Evolutionary conservation across 2,797 vertebrate species (phyloP), one percentile per base, ranked within the genome.

Genomic region (Pseudochromis fuscus): DNA sequence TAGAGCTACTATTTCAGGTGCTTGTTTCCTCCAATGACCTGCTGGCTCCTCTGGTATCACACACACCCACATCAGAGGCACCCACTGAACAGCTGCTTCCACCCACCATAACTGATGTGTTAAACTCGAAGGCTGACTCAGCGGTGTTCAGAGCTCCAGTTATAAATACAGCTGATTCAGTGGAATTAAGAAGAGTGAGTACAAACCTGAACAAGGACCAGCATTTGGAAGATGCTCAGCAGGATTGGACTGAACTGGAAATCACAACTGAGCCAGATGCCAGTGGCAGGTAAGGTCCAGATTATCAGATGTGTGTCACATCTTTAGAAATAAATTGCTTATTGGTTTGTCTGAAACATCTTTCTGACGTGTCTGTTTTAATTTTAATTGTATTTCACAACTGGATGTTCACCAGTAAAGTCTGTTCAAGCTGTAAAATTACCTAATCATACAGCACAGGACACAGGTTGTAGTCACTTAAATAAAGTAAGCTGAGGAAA

Each of bases 21-120:
- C 71, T 94, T 2, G 58, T 88, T 13, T 88, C 87, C 6, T 92
- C 89, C 30, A 86, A 71, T n/a, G 87, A 93, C 24, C 80, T 91
- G 27, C 51, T 92, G 23, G 80, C 67, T 48, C 75, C 87, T 2
- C 75, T 85, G 52, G 42, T 87, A 30, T 56, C 81, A 24, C 81
- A 78, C 24, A 73, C 60, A 25, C 37, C 82, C 7, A 49, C 53
- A 61, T 62, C 64, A 11, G 57, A 60, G 23, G 44, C 46, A 23
- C 46, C 31, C 12, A 4, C 1, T 0, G 46, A 74, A 18, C 48
- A 37, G 1, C 25, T 46, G 1, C 23, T 31, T 1, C 28, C 33
- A n/a, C 19, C 53, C 6, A 21, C 45, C 40, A 4, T 0, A 9
- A 42, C 55, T 21, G 30, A 46, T 5, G 31, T 18, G n/a, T 8